Evolutionary conservation across 2,113 vertebrate genomes (phyloP), one percentile per base, ranked within the genome.

Genomic region (Lepisosteus osseus): DNA sequence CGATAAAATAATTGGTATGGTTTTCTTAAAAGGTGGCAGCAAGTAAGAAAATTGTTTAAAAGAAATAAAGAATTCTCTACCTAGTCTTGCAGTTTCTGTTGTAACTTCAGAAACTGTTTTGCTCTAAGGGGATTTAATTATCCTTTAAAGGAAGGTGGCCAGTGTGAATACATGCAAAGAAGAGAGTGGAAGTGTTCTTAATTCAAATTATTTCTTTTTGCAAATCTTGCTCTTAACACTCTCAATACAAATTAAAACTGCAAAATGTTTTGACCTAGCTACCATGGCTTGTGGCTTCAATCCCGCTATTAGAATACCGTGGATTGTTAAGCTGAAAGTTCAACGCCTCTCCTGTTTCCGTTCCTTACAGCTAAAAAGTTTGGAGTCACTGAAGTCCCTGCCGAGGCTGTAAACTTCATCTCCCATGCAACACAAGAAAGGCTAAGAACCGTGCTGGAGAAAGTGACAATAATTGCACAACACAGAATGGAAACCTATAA

Each of bases 381-480:
- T 80, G 94, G 94, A 72, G 91, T 95, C 79, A 91, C 88, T 4
- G 94, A 95, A 63, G 92, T 95, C 14, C 87, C 94, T 13, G 83
- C 91, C 85, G 94, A 96, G 72, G 89, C 92, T 0, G 92, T 94
- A 75, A 93, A 89, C 79, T 95, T 94, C 83, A 93, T 95, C 86
- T 94, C 93, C 44, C 93, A 94, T 6, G 93, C 94, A 45, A 89
- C 94, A 0, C 93, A 95, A 78, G 90, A 79, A 51, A 89, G 94
- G 76, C 79, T 95, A 68, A 91, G 93, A 51, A 89, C 93, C 2
- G 87, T 95, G 51, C 87, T 95, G 61, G 93, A 94, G 80, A 95
- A 94, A 56, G 88, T 96, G 69, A 93, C 95, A 0, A 77, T 88
- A 73, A 94, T 96, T 9, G 94, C 93, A 13, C 94, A 95, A 80